These are phyloP conservation scores for Myotis daubentonii DNA, from an alignment of 2,797 vertebrate genomes.

Conservation along the genomic window DNA sequence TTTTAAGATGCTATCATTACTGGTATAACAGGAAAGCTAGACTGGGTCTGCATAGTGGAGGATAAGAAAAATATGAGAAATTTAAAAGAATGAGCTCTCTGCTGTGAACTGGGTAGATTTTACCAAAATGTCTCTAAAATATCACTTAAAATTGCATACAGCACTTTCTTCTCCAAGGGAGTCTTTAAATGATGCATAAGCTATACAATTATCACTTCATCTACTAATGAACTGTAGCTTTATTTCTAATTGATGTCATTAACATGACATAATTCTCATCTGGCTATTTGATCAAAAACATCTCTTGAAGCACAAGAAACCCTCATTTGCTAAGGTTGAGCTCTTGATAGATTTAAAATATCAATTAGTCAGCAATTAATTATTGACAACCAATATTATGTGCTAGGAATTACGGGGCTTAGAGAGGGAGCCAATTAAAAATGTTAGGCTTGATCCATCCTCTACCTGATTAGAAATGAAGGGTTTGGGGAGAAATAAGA, in stretches of 20 bases:
- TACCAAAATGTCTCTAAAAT: slow-evolving; percentile 54
- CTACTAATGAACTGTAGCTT: slow-evolving; percentile 49
- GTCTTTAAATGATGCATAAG: slow-evolving; percentile 54
- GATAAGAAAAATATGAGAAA: slow-evolving; percentile 21
- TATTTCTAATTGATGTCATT: slow-evolving; percentile 55
- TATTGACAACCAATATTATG: neutral
- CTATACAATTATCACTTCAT: slow-evolving; percentile 60
- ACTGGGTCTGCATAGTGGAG: neutral
- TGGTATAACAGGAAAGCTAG: slow-evolving; percentile 8
- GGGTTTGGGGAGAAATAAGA: neutral
- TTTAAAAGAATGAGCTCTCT: neutral
- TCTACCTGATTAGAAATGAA: neutral
- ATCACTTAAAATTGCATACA: slow-evolving; percentile 15
- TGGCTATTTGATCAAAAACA: slow-evolving; percentile 60
- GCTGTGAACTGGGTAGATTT: slow-evolving; percentile 46
- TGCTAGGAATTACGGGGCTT: neutral
- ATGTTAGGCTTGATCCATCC: neutral
- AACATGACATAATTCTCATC: slow-evolving; percentile 24
- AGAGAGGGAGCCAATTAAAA: neutral
- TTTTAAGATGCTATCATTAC: slow-evolving; percentile 60
- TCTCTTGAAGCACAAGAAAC: slow-evolving; percentile 24
- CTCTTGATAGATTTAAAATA: slow-evolving; percentile 41
- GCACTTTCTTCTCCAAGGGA: slow-evolving; percentile 49
- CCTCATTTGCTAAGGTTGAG: neutral
- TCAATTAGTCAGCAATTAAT: slow-evolving; percentile 9